phyloP scores from a whole-genome alignment of 2,888 invertebrate species.

The Himalopsyche japonica region DNA sequence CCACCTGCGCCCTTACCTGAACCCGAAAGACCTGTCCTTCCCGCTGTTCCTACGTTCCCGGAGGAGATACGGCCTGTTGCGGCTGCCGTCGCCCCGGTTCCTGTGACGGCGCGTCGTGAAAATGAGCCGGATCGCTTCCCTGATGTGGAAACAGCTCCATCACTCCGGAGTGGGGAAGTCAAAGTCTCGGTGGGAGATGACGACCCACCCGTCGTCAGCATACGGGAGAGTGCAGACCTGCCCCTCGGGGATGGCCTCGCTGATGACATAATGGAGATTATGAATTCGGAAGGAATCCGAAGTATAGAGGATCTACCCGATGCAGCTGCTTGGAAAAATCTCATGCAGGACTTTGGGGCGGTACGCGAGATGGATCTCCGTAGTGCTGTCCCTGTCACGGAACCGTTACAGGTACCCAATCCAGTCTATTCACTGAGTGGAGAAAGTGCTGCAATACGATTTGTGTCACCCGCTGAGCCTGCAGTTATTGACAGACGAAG shows the following conservation, averaged over 20 bases:
- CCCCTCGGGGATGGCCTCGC: slow-evolving; percentile 56
- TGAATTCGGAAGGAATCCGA: slow-evolving; percentile 59
- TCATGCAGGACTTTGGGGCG: slow-evolving; percentile 57
- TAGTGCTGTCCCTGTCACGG: slow-evolving; percentile 49
- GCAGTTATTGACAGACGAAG: slow-evolving; percentile 5
- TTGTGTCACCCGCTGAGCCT: slow-evolving; percentile 41
- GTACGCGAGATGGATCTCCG: slow-evolving; percentile 57
- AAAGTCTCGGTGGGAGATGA: slow-evolving; percentile 56
- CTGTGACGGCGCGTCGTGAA: slow-evolving; percentile 9
- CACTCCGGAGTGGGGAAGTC: slow-evolving; percentile 46
- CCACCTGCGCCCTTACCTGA: slow-evolving; percentile 38
- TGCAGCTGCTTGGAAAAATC: slow-evolving; percentile 56
- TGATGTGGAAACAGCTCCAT: slow-evolving; percentile 17
- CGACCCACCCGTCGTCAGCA: slow-evolving; percentile 59
- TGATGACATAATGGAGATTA: slow-evolving; percentile 58
- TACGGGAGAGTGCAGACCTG: slow-evolving; percentile 58
- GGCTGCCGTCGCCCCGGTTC: slow-evolving; percentile 16
- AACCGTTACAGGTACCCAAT: slow-evolving; percentile 42
- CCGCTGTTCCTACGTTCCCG: slow-evolving; percentile 52
- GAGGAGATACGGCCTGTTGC: slow-evolving; percentile 30
- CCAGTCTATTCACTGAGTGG: slow-evolving; percentile 48
- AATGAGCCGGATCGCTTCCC: slow-evolving; percentile 16
- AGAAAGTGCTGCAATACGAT: slow-evolving; percentile 47
- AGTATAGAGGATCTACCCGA: slow-evolving; percentile 56
- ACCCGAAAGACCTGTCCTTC: slow-evolving; percentile 44